Percentiles rank a stretch among this genome's conserved stretches.
These are phyloP conservation scores for Troides aeacus DNA, from an alignment of 2,888 invertebrate species.

Conservation along the genomic window DNA sequence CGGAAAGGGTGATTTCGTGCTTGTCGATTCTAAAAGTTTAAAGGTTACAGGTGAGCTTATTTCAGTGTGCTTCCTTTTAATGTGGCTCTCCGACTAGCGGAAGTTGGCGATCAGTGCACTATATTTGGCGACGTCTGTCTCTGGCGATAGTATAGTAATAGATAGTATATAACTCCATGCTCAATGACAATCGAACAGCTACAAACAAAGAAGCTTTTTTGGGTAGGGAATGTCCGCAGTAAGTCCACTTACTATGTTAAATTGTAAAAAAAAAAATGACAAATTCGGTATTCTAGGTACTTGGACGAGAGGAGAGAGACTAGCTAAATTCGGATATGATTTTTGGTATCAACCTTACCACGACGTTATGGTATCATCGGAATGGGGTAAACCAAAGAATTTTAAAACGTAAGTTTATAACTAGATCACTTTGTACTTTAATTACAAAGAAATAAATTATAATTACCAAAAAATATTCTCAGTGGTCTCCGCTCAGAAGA, in stretches of 20 bases:
- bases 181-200: too few species aligned
- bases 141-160: too few species aligned
- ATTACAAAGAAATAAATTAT: background rate
- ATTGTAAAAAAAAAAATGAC: background rate
- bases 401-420: constrained; percentile 81
- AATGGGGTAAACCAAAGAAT: constrained; percentile 94
- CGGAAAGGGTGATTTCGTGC: constrained; percentile 91
- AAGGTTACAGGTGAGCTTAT: constrained; percentile 82
- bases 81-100: too few species aligned
- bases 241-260: background rate
- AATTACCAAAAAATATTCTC: background rate
- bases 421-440: background rate
- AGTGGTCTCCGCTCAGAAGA: constrained; percentile 80
- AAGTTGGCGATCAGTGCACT: too few species aligned
- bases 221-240: too few species aligned
- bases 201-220: too few species aligned
- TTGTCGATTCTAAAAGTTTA: constrained; percentile 91
- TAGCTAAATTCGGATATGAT: constrained; percentile 93
- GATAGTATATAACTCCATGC: too few species aligned
- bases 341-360: constrained; percentile 98
- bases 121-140: too few species aligned
- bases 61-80: too few species aligned
- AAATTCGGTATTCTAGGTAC: constrained; percentile 73
- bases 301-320: constrained; percentile 85
- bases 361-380: constrained; percentile 93